Conservation (phyloP, 35 echinoderm and acorn worm genomes). For the Ophiothrix spiculata region DNA sequence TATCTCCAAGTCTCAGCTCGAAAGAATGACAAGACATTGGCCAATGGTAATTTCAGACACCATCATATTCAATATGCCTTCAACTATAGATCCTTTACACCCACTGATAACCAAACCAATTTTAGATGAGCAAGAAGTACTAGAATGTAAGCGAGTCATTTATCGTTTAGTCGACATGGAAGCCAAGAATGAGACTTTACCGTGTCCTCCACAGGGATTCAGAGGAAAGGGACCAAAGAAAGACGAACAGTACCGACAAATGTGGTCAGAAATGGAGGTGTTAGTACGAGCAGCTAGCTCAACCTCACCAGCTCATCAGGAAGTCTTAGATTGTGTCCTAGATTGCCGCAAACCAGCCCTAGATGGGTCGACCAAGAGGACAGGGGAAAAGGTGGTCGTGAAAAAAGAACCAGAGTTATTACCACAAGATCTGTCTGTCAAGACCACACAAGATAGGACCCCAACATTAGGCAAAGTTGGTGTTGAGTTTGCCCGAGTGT, state of each 20-base stretch:
- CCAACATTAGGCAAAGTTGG: neutral
- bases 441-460: neutral
- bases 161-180: constrained; percentile 88
- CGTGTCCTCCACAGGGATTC: constrained; percentile 56
- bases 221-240: constrained; percentile 83
- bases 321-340: constrained; percentile 75
- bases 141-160: constrained; percentile 77
- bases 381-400: constrained; percentile 7
- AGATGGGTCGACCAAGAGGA: constrained; percentile 37
- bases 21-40: constrained; percentile 91
- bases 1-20: constrained; percentile 77
- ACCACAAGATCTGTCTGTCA: neutral
- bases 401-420: constrained; percentile 9
- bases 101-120: constrained; percentile 59
- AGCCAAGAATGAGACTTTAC: constrained; percentile 78
- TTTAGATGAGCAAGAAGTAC: constrained; percentile 68
- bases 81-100: constrained; percentile 73
- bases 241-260: constrained; percentile 87
- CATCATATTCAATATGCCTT: constrained; percentile 86
- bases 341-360: constrained; percentile 67
- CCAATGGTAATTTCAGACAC: constrained; percentile 91
- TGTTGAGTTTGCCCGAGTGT: neutral
- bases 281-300: constrained; percentile 56
- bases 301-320: constrained; percentile 68
- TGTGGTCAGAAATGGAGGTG: constrained; percentile 91